phyloP scores from a whole-genome alignment of 2,113 vertebrate species.

The Gobiocypris rarus region DNA sequence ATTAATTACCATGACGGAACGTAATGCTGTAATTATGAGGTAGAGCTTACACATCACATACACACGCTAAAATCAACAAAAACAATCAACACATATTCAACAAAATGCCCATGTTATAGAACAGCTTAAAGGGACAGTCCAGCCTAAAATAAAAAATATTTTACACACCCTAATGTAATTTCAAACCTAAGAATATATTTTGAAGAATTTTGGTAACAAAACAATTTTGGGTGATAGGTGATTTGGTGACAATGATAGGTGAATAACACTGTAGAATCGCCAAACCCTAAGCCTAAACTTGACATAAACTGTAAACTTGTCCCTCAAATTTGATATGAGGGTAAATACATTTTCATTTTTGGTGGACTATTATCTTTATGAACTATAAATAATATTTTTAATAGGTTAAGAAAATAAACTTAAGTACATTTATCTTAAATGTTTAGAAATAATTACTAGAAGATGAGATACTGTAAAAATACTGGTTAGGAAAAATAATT shows the following conservation, averaged over 20 bases:
- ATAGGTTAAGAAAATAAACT: background rate
- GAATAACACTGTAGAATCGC: too few relatives aligned
- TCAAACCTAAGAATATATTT: background rate
- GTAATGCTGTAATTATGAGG: slow-evolving; percentile 58
- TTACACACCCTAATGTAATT: background rate
- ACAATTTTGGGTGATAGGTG: too few relatives aligned
- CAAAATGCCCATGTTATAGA: background rate
- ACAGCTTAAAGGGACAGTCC: slow-evolving; percentile 21
- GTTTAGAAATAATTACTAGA: background rate
- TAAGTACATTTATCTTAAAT: background rate
- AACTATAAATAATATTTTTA: too few relatives aligned
- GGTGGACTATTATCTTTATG: background rate
- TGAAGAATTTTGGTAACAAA: background rate
- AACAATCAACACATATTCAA: background rate
- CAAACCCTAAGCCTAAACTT: too few relatives aligned
- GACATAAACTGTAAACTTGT: too few relatives aligned
- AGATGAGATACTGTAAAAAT: background rate
- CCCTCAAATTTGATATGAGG: too few relatives aligned
- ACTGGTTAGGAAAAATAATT: background rate
- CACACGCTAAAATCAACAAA: background rate
- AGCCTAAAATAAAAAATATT: background rate
- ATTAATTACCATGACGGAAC: slow-evolving; percentile 64
- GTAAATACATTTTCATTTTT: background rate
- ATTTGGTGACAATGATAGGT: too few relatives aligned
- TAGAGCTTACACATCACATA: slow-evolving; percentile 8